phyloP scores from a whole-genome alignment of 92 coral and sea anemone species.

The Phenganax marumi region DNA sequence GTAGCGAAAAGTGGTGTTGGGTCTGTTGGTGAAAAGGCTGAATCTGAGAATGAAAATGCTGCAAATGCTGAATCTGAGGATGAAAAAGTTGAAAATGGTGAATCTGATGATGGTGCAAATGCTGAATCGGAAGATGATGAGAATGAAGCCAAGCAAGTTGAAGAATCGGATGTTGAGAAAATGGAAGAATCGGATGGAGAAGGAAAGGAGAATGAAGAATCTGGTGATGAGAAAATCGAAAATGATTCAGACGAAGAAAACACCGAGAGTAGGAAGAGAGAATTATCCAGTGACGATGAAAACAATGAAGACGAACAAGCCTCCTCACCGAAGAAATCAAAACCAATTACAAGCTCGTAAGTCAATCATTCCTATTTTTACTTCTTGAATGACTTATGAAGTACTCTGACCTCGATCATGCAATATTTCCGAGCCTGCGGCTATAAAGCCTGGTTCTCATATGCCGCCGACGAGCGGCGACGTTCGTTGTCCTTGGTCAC shows the following conservation, averaged over 20 bases:
- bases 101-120: too few relatives aligned
- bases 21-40: too few relatives aligned
- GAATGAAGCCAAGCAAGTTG: not conserved
- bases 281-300: slow-evolving; percentile 25
- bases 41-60: too few relatives aligned
- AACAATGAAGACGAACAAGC: slow-evolving; percentile 3
- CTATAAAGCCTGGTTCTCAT: too few relatives aligned
- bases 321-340: slow-evolving; percentile 69
- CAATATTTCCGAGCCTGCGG: not conserved
- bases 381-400: not conserved
- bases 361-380: slow-evolving; percentile 18
- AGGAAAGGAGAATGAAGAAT: not conserved
- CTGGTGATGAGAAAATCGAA: slow-evolving; percentile 18
- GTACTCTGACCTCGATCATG: not conserved
- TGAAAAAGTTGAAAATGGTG: too few relatives aligned
- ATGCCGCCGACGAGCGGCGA: too few relatives aligned
- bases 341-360: slow-evolving; percentile 89
- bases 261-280: slow-evolving; percentile 18
- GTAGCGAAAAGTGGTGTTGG: too few relatives aligned
- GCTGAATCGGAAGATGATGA: not conserved
- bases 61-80: too few relatives aligned
- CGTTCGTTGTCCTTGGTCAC: too few relatives aligned
- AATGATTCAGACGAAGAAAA: slow-evolving; percentile 37
- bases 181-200: slow-evolving; percentile 16
- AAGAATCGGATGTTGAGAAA: slow-evolving; percentile 36